Evolutionary conservation across 2,888 invertebrate species (phyloP), one percentile per base, ranked within the genome.

Genomic region (Bimastos eiseni): DNA sequence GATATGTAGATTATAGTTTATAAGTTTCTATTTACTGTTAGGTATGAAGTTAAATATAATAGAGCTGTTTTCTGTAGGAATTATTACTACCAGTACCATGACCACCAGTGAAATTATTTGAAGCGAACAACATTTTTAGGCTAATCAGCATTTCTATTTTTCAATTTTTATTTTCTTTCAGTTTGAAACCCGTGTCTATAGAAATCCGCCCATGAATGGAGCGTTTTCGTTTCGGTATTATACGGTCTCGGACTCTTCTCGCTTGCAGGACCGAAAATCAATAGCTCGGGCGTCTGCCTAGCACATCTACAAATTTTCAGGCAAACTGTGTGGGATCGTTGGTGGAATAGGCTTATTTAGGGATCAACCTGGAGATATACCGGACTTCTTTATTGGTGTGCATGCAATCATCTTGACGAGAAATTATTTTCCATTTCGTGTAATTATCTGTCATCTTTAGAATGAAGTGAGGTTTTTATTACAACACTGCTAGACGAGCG

Each of bases 251-350:
- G 70, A 70, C 70, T 70, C 11, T 70, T n/a, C 70, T 70, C n/a
- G n/a, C n/a, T 70, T n/a, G 70, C n/a, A n/a, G 70, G n/a, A n/a
- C 70, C 70, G 70, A 70, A 70, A 70, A 70, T 70, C 70, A 70
- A 70, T 70, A 70, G 70, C 30, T 70, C 70, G 70, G n/a, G 70
- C 70, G 8, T 55, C 55, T 70, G 70, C 70, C 70, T n/a, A n/a
- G 70, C 70, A 70, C 70, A n/a, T 70, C 70, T 70, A 70, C 30
- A 70, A n/a, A 70, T 70, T 70, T n/a, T n/a, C 70, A 70, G 70
- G 8, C 70, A n/a, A 8, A 70, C 70, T 70, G 70, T 70, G n/a
- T 70, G 4, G 70, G 70, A 70, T 70, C 70, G 70, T 30, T 70
- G n/a, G 70, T 70, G 70, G 70, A n/a, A 70, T 70, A n/a, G 70